Percentiles rank a stretch among this genome's conserved stretches.
These are phyloP conservation scores for Chironomus tepperi DNA, from an alignment of 1,140 invertebrate species.

Conservation along the genomic window DNA sequence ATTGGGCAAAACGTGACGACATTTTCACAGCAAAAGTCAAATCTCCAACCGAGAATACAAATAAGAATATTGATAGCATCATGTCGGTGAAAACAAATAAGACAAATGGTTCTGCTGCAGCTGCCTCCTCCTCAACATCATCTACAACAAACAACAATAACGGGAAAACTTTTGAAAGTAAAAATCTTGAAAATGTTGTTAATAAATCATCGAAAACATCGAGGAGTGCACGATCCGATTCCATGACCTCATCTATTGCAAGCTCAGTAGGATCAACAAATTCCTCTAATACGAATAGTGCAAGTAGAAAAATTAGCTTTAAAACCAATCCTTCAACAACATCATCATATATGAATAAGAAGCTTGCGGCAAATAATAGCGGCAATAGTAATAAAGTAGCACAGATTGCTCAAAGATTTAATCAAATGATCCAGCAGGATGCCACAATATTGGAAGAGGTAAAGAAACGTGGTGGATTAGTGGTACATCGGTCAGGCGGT, in stretches of 20 bases:
- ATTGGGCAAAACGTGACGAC: conserved; percentile 15
- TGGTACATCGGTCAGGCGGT: conserved; percentile 31
- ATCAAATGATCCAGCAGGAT: conserved; percentile 41
- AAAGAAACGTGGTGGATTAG: conserved; percentile 37
- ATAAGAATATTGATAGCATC: not conserved
- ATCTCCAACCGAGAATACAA: not conserved
- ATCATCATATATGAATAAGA: not conserved
- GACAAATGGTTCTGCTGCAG: not conserved
- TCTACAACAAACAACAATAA: not conserved
- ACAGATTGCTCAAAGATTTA: conserved; percentile 43
- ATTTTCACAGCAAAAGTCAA: not conserved
- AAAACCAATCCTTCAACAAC: not conserved
- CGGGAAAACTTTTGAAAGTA: not conserved
- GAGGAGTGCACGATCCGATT: not conserved
- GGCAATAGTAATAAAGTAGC: conserved; percentile 35
- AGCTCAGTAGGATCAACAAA: not conserved
- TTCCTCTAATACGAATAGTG: not conserved
- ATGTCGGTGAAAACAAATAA: conserved; percentile 16
- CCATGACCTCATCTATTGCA: conserved; percentile 11
- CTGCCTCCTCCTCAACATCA: not conserved
- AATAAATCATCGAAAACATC: not conserved
- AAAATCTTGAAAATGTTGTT: not conserved
- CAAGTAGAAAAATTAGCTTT: not conserved
- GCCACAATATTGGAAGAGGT: conserved; percentile 37
- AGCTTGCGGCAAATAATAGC: not conserved